Percentiles rank a stretch among this genome's conserved stretches.
Conservation (phyloP, 2,888 invertebrate genomes). For the Andrena bicolor region DNA sequence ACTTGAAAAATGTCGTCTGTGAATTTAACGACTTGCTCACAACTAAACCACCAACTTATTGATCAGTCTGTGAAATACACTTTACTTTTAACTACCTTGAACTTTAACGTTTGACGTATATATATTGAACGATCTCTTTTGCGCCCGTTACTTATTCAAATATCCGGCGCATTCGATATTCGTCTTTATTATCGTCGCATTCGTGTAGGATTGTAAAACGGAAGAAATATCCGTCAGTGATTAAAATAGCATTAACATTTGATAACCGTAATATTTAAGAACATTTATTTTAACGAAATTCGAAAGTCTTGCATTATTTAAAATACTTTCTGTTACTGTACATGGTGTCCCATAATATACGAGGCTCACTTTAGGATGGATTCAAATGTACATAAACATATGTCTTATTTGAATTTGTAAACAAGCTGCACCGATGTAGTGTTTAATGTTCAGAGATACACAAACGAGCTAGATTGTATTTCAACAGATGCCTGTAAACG, state of each 20-base stretch:
- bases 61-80: conserved; percentile 65
- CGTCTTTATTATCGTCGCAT: neutral
- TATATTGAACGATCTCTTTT: conserved; percentile 66
- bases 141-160: conserved; percentile 72
- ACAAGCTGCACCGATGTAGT: no score
- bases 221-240: neutral
- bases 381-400: no score
- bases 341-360: no score
- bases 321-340: no score
- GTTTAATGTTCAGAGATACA: no score
- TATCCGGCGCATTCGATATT: conserved; percentile 47
- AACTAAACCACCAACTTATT: conserved; percentile 64
- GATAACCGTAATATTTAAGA: no score
- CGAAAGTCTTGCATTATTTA: no score
- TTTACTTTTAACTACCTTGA: conserved; percentile 71
- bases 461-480: neutral
- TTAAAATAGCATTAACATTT: neutral
- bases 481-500: neutral
- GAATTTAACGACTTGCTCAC: conserved; percentile 58
- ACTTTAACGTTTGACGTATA: conserved; percentile 73
- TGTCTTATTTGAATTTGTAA: no score
- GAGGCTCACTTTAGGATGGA: no score
- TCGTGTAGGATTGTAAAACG: neutral
- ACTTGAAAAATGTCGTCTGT: conserved; percentile 9
- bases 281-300: no score